Conservation (phyloP, 2,888 invertebrate species). For the Leptinotarsa peninsularis region DNA sequence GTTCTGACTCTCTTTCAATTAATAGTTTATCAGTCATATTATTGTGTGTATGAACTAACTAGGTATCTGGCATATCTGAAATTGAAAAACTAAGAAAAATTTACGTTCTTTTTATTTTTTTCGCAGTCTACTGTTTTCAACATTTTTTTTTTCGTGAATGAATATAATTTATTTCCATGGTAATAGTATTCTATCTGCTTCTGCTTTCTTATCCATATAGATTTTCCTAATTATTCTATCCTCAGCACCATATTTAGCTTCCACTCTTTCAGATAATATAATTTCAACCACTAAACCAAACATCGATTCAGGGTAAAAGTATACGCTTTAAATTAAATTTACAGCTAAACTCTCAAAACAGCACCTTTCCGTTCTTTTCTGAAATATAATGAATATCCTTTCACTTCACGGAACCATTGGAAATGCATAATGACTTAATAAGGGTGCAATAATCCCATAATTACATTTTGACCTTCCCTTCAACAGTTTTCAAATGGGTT, state of each 20-base stretch:
- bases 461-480: slow-evolving; percentile 43
- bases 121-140: no score
- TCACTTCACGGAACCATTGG: slow-evolving; percentile 10
- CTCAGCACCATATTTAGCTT: no score
- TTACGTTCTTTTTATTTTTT: no score
- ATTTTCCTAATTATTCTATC: no score
- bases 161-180: no score
- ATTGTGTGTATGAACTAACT: no score
- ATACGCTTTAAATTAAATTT: slow-evolving; percentile 17
- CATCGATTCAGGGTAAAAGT: background rate
- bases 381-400: slow-evolving; percentile 2
- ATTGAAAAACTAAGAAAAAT: no score
- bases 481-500: slow-evolving; percentile 41
- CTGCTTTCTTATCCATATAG: background rate
- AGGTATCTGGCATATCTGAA: no score
- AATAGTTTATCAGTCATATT: no score
- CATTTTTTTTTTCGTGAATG: no score
- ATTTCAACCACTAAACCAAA: background rate
- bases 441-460: slow-evolving; percentile 48
- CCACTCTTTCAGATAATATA: no score
- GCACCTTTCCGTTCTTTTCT: slow-evolving; percentile 17
- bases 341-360: background rate
- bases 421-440: slow-evolving; percentile 40
- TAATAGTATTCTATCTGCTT: background rate
- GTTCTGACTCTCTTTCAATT: background rate